Conservation (phyloP, 2,888 invertebrate species). For the Rhagophthalmus giganteus region DNA sequence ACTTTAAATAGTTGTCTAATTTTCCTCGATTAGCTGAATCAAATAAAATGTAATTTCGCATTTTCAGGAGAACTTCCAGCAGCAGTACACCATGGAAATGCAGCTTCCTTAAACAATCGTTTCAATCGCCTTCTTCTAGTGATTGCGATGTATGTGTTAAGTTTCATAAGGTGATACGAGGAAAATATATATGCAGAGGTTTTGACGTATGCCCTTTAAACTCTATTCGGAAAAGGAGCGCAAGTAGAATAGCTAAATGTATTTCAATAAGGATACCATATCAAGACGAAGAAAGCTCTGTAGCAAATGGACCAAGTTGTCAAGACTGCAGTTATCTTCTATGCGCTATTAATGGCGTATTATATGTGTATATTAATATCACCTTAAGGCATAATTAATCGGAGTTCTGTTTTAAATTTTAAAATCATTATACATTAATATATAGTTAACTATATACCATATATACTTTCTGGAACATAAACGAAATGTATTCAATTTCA, state of each 20-base stretch:
- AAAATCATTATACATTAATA: too few relatives aligned
- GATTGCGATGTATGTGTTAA: conserved; percentile 26
- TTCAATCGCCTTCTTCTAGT: conserved; percentile 29
- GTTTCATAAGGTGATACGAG: conserved; percentile 39
- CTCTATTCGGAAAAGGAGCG: conserved; percentile 21
- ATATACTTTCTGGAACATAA: too few relatives aligned
- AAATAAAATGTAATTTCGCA: too few relatives aligned
- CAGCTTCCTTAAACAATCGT: conserved; percentile 31
- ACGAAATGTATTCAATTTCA: too few relatives aligned
- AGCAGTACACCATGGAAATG: conserved; percentile 46
- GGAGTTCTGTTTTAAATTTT: background rate
- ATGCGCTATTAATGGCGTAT: conserved; percentile 22
- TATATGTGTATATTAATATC: conserved; percentile 19
- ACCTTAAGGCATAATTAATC: conserved; percentile 13
- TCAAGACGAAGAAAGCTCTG: conserved; percentile 31
- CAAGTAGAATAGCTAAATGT: conserved; percentile 32
- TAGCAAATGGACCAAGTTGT: conserved; percentile 37
- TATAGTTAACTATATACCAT: too few relatives aligned
- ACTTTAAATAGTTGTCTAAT: too few relatives aligned
- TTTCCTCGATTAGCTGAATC: too few relatives aligned
- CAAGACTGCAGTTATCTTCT: conserved; percentile 34
- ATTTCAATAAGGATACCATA: conserved; percentile 36
- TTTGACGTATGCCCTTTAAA: conserved; percentile 5
- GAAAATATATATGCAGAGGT: background rate
- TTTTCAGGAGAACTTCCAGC: conserved; percentile 49